These are phyloP conservation scores for Pygoscelis antarcticus DNA, from an alignment of 2,113 vertebrate species.

Conservation along the genomic window DNA sequence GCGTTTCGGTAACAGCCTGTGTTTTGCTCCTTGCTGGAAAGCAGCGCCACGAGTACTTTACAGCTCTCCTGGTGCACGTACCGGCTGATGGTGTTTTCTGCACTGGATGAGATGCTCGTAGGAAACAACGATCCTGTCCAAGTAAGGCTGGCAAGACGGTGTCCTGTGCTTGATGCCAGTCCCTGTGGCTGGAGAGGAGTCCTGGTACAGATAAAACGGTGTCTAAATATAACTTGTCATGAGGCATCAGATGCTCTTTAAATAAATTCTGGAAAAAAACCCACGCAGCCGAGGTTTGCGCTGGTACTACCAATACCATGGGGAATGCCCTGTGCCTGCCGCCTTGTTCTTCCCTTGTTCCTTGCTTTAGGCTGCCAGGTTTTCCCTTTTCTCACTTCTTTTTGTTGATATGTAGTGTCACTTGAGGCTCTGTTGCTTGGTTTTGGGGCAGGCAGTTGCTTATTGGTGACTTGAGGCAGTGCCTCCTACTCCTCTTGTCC, in stretches of 20 bases:
- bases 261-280: conserved; percentile 12
- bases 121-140: not conserved
- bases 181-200: not conserved
- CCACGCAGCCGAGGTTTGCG: not conserved
- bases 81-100: not conserved
- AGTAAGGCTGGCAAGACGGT: not conserved
- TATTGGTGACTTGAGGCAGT: not conserved
- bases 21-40: not conserved
- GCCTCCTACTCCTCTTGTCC: not conserved
- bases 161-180: not conserved
- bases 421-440: not conserved
- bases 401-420: not conserved
- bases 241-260: conserved; percentile 18
- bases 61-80: not conserved
- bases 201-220: not conserved
- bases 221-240: not conserved
- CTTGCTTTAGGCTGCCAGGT: conserved; percentile 2
- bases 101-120: not conserved
- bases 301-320: not conserved
- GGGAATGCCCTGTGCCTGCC: not conserved
- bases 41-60: accelerated
- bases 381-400: conserved; percentile 2
- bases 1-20: not conserved
- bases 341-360: not conserved
- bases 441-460: not conserved